A percentile compares a stretch with the other conserved stretches of the same genome.
Conservation (phyloP, 1,140 invertebrate species). For the Neotoxoptera formosana region DNA sequence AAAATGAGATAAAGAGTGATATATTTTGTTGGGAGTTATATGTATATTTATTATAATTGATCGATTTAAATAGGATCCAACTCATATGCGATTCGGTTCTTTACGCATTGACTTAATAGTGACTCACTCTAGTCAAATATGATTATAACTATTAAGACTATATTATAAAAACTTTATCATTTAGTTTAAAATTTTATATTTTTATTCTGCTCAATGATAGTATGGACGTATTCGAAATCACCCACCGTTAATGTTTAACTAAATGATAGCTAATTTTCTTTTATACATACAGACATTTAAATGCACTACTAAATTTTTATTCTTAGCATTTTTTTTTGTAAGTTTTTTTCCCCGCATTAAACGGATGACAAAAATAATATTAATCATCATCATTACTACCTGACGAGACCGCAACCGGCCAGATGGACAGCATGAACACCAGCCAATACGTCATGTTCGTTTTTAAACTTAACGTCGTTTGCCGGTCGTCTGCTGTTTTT, state of each 20-base stretch:
- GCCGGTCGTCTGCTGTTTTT: background rate
- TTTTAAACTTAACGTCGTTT: slow-evolving; percentile 7
- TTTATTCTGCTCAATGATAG: too few species aligned
- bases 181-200: background rate
- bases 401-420: slow-evolving; percentile 25
- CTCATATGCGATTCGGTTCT: too few species aligned
- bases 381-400: slow-evolving; percentile 38
- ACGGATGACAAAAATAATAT: background rate
- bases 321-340: background rate
- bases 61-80: too few species aligned
- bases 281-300: background rate
- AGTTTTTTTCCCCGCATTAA: too few species aligned
- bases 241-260: background rate
- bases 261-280: background rate
- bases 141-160: background rate
- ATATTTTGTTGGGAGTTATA: too few species aligned
- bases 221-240: background rate
- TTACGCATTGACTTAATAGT: background rate
- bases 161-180: background rate
- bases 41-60: too few species aligned
- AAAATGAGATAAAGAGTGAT: background rate
- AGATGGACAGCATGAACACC: slow-evolving; percentile 1
- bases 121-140: background rate
- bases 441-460: slow-evolving; percentile 29
- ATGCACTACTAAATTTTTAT: background rate